phyloP scores from a whole-genome alignment of 2,797 vertebrate species.

The Enteromius unitaeniatus region DNA sequence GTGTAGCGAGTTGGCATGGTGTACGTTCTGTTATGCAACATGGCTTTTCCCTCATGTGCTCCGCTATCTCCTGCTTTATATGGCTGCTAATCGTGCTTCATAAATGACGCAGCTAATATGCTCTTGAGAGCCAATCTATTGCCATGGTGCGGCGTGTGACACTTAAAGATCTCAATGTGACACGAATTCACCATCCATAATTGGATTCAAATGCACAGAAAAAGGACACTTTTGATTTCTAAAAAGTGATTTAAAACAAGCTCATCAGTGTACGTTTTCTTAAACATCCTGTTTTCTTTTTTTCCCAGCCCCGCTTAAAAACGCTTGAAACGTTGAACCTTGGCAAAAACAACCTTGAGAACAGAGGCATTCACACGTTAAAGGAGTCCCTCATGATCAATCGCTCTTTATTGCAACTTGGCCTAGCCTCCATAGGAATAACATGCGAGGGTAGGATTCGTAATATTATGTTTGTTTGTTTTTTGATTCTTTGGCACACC shows the following conservation, averaged over 20 bases:
- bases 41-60: conserved; percentile 59
- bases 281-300: conserved; percentile 11
- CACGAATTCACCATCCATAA: conserved; percentile 43
- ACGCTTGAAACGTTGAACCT: conserved; percentile 76
- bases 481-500: background rate
- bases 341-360: conserved; percentile 73
- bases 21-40: conserved; percentile 68
- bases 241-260: conserved; percentile 40
- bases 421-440: conserved; percentile 70
- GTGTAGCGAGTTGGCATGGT: conserved; percentile 70
- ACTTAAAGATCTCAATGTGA: conserved; percentile 48
- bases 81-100: conserved; percentile 74
- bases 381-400: conserved; percentile 78
- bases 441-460: conserved; percentile 77
- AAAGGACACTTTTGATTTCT: conserved; percentile 15
- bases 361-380: conserved; percentile 74
- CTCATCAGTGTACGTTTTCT: conserved; percentile 16
- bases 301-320: conserved; percentile 72
- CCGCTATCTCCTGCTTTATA: conserved; percentile 69
- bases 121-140: conserved; percentile 69
- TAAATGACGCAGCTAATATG: conserved; percentile 66
- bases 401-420: conserved; percentile 70
- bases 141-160: conserved; percentile 17
- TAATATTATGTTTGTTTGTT: background rate
- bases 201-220: conserved; percentile 34